A percentile compares a stretch with the other conserved stretches of the same genome.
phyloP scores from a whole-genome alignment of 1,140 invertebrate species.

The Micrasema longulum region DNA sequence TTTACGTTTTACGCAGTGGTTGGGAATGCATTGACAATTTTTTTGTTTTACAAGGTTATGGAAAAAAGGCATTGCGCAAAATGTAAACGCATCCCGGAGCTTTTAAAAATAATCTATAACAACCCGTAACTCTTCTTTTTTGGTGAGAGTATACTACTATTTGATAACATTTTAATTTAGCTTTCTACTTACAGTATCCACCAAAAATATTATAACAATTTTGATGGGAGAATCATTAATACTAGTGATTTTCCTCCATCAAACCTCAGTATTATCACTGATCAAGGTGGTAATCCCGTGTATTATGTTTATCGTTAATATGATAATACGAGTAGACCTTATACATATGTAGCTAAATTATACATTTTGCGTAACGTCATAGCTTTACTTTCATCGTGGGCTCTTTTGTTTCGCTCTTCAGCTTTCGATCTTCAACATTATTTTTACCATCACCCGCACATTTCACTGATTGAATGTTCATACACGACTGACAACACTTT shows the following conservation, averaged over 20 bases:
- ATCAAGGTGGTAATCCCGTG: neutral
- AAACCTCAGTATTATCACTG: neutral
- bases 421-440: conserved; percentile 1
- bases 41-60: neutral
- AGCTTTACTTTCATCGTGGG: conserved; percentile 23
- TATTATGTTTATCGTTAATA: neutral
- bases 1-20: conserved; percentile 33
- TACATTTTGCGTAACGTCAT: conserved; percentile 29
- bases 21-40: conserved; percentile 21
- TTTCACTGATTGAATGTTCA: conserved; percentile 16
- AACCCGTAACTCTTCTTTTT: too few species aligned
- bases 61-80: conserved; percentile 33
- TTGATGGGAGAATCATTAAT: neutral
- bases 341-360: neutral
- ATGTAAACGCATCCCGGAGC: conserved; percentile 23
- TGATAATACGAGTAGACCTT: neutral
- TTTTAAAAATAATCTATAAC: neutral
- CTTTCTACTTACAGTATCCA: neutral
- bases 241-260: neutral
- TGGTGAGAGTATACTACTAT: neutral
- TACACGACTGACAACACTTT: conserved; percentile 14
- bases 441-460: neutral
- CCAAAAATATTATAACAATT: neutral
- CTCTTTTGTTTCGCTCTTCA: conserved; percentile 25
- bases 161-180: neutral